These are phyloP conservation scores for Nibea albiflora DNA, from an alignment of 2,113 vertebrate species.

Conservation along the genomic window DNA sequence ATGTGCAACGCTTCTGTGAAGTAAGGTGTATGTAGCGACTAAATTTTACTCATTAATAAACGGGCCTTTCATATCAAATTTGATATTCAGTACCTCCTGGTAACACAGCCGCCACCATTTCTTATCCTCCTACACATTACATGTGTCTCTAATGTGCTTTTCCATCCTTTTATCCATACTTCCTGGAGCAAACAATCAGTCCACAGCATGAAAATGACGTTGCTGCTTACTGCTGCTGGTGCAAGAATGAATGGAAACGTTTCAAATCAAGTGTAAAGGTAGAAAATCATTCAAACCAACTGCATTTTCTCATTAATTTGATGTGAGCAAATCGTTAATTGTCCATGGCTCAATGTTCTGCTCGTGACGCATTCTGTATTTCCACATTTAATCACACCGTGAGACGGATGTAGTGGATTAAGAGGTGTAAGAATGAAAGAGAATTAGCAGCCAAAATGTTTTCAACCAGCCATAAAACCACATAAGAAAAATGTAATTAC, in stretches of 20 bases:
- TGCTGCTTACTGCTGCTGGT: not conserved
- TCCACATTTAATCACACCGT: slow-evolving; percentile 6
- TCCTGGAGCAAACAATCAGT: slow-evolving; percentile 18
- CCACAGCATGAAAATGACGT: not conserved
- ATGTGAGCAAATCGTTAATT: slow-evolving; percentile 25
- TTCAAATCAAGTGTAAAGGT: not conserved
- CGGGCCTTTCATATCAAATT: not conserved
- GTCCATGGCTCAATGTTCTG: not conserved
- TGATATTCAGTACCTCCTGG: not conserved
- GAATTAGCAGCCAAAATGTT: no score
- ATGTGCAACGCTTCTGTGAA: not conserved
- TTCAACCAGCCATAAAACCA: no score
- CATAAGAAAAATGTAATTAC: no score
- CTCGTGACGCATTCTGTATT: not conserved
- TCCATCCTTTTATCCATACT: not conserved
- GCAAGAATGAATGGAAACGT: slow-evolving; percentile 21
- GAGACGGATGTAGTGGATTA: not conserved
- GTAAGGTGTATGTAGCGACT: not conserved
- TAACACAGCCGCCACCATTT: not conserved
- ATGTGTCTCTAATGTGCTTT: slow-evolving; percentile 11
- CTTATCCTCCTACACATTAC: not conserved
- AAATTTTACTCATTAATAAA: not conserved
- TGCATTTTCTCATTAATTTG: slow-evolving; percentile 28
- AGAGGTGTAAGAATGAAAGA: not conserved
- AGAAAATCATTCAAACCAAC: slow-evolving; percentile 26